Conservation (phyloP, 2,797 vertebrate genomes). For the Odontamblyopus rebecca region DNA sequence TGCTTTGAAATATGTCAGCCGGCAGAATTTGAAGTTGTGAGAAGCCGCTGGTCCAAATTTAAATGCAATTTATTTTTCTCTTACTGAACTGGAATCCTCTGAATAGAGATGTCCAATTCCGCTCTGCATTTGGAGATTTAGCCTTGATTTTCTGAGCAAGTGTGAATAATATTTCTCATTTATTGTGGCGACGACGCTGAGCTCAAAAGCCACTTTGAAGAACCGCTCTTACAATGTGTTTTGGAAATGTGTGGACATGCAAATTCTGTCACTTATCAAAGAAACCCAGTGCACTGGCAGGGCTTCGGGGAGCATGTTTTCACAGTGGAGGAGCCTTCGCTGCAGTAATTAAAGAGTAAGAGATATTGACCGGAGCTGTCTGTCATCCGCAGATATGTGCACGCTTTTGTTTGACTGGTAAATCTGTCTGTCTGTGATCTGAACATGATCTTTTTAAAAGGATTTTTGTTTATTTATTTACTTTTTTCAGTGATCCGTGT, state of each 20-base stretch:
- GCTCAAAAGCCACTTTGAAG: background rate
- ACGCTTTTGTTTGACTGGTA: constrained; percentile 5
- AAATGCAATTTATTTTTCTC: background rate
- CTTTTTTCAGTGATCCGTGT: too few relatives aligned
- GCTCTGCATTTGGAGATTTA: background rate
- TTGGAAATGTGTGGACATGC: constrained; percentile 3
- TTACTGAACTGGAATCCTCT: background rate
- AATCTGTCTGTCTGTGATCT: too few relatives aligned
- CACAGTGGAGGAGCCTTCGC: background rate
- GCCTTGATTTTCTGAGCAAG: background rate
- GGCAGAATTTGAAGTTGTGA: background rate
- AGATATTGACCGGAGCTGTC: constrained; percentile 38
- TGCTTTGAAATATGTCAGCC: background rate
- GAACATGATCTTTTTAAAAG: too few relatives aligned
- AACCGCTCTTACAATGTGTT: background rate
- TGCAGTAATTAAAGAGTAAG: constrained; percentile 27
- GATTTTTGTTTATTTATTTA: too few relatives aligned
- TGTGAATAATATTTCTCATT: constrained; percentile 1
- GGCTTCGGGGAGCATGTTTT: background rate
- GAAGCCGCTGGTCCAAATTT: background rate
- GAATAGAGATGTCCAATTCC: constrained; percentile 5
- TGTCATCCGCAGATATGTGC: constrained; percentile 21
- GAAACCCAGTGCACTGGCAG: background rate
- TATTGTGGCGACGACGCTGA: background rate
- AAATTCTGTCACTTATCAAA: constrained; percentile 7